Base-by-base conservation (phyloP, 2,888 invertebrate species). In the Cephonodes hylas region DNA sequence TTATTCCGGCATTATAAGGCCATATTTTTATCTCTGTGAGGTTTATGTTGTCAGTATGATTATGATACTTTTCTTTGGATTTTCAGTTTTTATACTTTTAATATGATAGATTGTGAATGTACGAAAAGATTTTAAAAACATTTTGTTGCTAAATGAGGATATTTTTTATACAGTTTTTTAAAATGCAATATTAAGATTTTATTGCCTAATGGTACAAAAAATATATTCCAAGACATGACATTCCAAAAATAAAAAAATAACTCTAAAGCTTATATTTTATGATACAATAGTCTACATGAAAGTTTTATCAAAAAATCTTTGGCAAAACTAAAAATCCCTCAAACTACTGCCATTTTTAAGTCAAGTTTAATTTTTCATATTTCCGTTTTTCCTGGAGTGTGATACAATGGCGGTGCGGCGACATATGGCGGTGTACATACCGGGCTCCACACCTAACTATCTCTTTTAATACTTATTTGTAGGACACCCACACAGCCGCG, bases 401-500 rank as follows among this genome's bases (percentile, higher is more conserved):
- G 18, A 44, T 62, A 34, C 63, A 69, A 68, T 67, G 63, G 66
- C 45, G 48, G 42, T 25, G 69, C 66, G 71, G 73, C 78, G 72
- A 76, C 84, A 82, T 83, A 83, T 81, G 84, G 82, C 69, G 72
- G 73, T 64, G 67, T 76, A 75, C 71, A 75, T 75, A 79, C 78
- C 82, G 82, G 83, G 85, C 84, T 81, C 83, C 84, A 75, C 82
- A 85, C 86, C 85, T 89, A 90, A 92, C 90, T 92, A 91, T 91
- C 88, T 91, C 90, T 90, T 91, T 90, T 91, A 89, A 90, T 89
- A 89, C 90, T 91, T 90, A 89, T 89, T 89, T 87, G 85, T 85
- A 77, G 82, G 83, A 77, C 88, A 72, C 92, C 87, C 91, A 89
- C 88, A 84, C 66, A 57, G 73, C 61, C 71, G 66, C 65, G 66